phyloP scores from a whole-genome alignment of 2,888 invertebrate genomes.

The Eudemis profundana region DNA sequence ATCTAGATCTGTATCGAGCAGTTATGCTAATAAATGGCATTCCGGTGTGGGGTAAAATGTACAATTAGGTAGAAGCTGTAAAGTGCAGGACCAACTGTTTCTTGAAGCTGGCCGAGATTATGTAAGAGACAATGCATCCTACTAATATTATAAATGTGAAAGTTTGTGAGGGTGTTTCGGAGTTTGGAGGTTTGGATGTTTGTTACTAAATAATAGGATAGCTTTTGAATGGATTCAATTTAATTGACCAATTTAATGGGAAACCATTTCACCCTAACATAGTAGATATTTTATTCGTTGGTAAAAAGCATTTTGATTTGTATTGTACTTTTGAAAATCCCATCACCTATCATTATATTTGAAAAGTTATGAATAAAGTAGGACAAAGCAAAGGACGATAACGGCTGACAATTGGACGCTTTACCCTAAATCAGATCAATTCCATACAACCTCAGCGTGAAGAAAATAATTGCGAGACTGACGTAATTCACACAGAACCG shows the following conservation, averaged over 20 bases:
- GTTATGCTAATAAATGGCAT: conserved; percentile 28
- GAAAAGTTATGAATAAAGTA: too few species aligned
- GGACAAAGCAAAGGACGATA: neutral
- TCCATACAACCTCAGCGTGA: conserved; percentile 31
- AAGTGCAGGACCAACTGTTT: neutral
- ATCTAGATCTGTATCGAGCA: conserved; percentile 38
- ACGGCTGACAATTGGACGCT: neutral
- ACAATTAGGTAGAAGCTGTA: neutral
- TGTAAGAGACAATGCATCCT: neutral
- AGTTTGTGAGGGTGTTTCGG: too few species aligned
- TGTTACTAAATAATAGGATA: neutral
- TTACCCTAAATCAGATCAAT: conserved; percentile 29
- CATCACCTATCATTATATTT: too few species aligned
- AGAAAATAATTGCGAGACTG: conserved; percentile 37
- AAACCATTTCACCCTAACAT: too few species aligned
- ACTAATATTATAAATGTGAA: too few species aligned
- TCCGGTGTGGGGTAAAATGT: conserved; percentile 21
- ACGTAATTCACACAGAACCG: conserved; percentile 38
- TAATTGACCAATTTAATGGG: too few species aligned
- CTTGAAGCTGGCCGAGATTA: neutral
- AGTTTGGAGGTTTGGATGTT: too few species aligned
- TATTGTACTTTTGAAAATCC: too few species aligned
- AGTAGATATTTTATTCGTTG: too few species aligned
- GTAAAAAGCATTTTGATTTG: too few species aligned
- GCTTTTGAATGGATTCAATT: too few species aligned